A percentile compares a stretch with the other conserved stretches of the same genome.
phyloP scores from a whole-genome alignment of 2,888 invertebrate species.

The Gastrophysa polygoni region DNA sequence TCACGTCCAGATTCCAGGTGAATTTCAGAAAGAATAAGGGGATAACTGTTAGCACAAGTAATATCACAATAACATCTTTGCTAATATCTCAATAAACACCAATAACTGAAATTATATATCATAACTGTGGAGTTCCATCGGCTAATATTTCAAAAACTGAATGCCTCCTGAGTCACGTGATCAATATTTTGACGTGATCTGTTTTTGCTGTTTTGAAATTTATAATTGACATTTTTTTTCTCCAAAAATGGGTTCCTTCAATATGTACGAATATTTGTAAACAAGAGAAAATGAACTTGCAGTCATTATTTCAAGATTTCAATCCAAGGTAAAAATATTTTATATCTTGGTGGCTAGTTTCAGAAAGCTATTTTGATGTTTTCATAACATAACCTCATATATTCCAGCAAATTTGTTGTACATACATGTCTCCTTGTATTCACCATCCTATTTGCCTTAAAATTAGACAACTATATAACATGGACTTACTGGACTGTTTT shows the following conservation, averaged over 20 bases:
- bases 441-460: slow-evolving; percentile 86
- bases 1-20: no score
- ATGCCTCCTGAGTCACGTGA: no score
- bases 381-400: slow-evolving; percentile 52
- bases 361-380: background rate
- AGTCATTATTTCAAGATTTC: slow-evolving; percentile 88
- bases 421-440: slow-evolving; percentile 92
- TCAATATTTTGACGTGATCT: no score
- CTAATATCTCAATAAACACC: no score
- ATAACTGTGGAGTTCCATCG: no score
- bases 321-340: slow-evolving; percentile 76
- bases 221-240: no score
- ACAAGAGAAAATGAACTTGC: slow-evolving; percentile 75
- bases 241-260: background rate
- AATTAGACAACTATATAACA: slow-evolving; percentile 84
- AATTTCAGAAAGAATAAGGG: no score
- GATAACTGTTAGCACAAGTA: no score
- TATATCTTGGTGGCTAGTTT: background rate
- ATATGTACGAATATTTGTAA: slow-evolving; percentile 19
- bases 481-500: slow-evolving; percentile 98
- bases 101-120: no score
- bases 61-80: no score
- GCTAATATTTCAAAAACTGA: no score
- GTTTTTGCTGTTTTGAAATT: no score
- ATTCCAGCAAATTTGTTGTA: slow-evolving; percentile 91